phyloP scores from a whole-genome alignment of 2,113 vertebrate species.

The Eulemur rufifrons region DNA sequence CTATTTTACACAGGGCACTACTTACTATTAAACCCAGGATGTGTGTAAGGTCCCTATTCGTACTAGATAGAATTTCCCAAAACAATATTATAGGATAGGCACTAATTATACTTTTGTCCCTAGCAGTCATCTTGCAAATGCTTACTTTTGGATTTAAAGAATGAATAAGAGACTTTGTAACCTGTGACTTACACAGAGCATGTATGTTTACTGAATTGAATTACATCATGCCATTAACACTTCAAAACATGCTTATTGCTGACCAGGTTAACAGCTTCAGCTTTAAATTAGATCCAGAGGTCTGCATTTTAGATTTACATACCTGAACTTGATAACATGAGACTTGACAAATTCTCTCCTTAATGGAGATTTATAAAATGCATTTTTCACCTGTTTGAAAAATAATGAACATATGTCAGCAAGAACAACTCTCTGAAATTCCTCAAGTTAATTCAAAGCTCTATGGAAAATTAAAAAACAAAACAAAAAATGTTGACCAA shows the following conservation, averaged over 20 bases:
- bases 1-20: not conserved
- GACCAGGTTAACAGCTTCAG: not conserved
- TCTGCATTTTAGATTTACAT: slow-evolving; percentile 31
- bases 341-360: slow-evolving; percentile 66
- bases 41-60: not conserved
- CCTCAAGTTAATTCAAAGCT: not conserved
- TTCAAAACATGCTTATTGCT: not conserved
- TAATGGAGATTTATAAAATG: slow-evolving; percentile 66
- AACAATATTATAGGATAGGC: not conserved
- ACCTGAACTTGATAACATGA: slow-evolving; percentile 76
- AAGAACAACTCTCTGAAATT: slow-evolving; percentile 41
- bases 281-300: slow-evolving; percentile 7
- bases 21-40: not conserved
- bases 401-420: slow-evolving; percentile 44
- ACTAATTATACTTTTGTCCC: not conserved
- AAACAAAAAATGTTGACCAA: not conserved
- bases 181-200: not conserved
- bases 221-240: not conserved
- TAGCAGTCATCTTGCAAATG: not conserved
- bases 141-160: not conserved
- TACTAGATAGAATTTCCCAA: not conserved
- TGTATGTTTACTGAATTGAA: not conserved
- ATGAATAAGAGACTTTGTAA: not conserved
- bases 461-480: not conserved
- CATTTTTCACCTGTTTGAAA: slow-evolving; percentile 72